These are phyloP conservation scores for Yasuhikotakia modesta DNA, from an alignment of 2,797 vertebrate species.

Conservation along the genomic window DNA sequence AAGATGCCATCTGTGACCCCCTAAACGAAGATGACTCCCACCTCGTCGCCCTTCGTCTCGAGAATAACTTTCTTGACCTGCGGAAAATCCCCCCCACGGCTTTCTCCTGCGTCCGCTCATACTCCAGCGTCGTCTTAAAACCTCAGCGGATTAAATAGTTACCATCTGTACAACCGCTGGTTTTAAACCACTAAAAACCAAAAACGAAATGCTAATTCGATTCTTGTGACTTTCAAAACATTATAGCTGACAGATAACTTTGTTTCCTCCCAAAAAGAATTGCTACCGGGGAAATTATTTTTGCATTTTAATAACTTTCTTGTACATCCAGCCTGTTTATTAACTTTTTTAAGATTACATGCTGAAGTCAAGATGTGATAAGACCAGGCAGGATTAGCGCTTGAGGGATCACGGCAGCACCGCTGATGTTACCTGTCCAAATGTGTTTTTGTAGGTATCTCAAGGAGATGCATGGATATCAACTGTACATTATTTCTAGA, in stretches of 20 bases:
- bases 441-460: constrained; percentile 21
- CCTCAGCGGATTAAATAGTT: constrained; percentile 83
- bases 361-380: constrained; percentile 11
- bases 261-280: neutral
- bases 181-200: constrained; percentile 4
- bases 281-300: neutral
- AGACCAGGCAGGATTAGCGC: constrained; percentile 10
- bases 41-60: constrained; percentile 88
- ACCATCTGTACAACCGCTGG: neutral
- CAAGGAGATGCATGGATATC: constrained; percentile 15
- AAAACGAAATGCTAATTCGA: neutral
- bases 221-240: neutral
- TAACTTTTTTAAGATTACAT: neutral
- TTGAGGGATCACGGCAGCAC: neutral
- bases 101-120: constrained; percentile 90
- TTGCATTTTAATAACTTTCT: neutral
- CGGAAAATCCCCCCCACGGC: constrained; percentile 82
- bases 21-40: constrained; percentile 79
- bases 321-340: neutral
- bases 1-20: constrained; percentile 84
- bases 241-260: neutral
- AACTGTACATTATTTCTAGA: neutral
- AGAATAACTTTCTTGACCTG: constrained; percentile 89
- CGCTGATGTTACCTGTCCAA: neutral
- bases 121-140: constrained; percentile 88